Conservation (phyloP, 1,140 invertebrate genomes). For the Asobara japonica region DNA sequence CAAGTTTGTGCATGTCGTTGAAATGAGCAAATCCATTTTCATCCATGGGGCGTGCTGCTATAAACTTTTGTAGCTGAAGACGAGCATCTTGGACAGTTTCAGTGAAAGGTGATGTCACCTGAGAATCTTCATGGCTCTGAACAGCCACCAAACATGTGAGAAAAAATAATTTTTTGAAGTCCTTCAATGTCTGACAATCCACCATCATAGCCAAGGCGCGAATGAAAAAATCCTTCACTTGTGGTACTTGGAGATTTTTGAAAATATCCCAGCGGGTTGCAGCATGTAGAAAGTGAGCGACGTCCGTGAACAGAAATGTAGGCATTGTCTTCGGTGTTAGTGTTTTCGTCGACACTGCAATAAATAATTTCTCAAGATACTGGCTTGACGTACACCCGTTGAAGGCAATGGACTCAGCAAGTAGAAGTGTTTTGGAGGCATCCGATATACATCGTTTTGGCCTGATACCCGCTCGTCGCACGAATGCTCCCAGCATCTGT, state of each 20-base stretch:
- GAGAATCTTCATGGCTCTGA: not conserved
- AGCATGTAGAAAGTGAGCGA: not conserved
- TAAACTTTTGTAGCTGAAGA: not conserved
- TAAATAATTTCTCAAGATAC: too few relatives aligned
- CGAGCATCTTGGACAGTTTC: not conserved
- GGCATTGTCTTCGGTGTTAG: too few relatives aligned
- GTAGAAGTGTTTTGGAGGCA: not conserved
- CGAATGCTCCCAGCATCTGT: not conserved
- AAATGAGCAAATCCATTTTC: not conserved
- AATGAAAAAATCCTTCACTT: not conserved
- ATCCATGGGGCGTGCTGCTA: not conserved
- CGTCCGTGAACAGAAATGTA: not conserved
- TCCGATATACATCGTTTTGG: not conserved
- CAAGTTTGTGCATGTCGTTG: not conserved
- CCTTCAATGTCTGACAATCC: not conserved
- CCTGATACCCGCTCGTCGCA: not conserved
- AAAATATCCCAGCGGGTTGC: not conserved
- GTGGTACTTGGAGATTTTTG: not conserved
- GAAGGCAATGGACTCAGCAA: not conserved
- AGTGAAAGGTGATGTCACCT: not conserved
- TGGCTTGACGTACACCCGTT: too few relatives aligned
- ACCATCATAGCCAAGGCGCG: not conserved
- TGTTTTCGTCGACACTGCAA: too few relatives aligned
- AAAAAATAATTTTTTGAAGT: not conserved
- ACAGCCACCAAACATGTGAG: not conserved